phyloP scores from a whole-genome alignment of 1,140 invertebrate species.

The Lasaia peninsularis region DNA sequence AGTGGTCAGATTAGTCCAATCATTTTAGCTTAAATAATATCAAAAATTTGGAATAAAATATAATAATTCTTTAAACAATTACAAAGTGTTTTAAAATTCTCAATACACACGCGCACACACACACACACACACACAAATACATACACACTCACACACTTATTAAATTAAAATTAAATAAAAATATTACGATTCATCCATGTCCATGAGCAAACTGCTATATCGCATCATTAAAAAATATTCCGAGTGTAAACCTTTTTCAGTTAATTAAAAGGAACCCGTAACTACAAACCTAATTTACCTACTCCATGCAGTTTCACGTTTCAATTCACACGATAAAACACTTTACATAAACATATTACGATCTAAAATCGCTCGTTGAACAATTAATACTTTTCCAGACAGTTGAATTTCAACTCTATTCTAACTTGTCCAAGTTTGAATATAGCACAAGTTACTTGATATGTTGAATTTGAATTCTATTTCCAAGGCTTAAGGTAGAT shows the following conservation, averaged over 20 bases:
- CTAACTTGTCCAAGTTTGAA: not conserved
- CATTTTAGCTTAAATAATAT: too few relatives aligned
- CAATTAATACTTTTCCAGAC: not conserved
- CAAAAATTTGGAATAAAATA: too few relatives aligned
- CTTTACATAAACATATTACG: conserved; percentile 4
- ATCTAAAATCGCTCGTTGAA: conserved; percentile 6
- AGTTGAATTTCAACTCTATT: conserved; percentile 9
- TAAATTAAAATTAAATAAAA: not conserved
- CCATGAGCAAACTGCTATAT: not conserved
- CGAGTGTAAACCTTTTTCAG: conserved; percentile 14
- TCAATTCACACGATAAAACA: conserved; percentile 8
- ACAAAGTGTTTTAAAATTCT: too few relatives aligned
- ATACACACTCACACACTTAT: too few relatives aligned
- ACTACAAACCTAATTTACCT: conserved; percentile 11
- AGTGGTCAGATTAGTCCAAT: too few relatives aligned
- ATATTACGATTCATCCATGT: not conserved
- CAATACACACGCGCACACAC: too few relatives aligned
- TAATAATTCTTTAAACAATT: too few relatives aligned
- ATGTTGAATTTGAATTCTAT: conserved; percentile 22
- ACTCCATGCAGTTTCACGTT: not conserved
- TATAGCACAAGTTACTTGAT: not conserved
- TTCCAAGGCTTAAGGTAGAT: conserved; percentile 17
- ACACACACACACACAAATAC: too few relatives aligned
- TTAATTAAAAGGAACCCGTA: conserved; percentile 24
- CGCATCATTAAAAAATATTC: conserved; percentile 16